Evolutionary conservation across 1,140 invertebrate species (phyloP).

Genomic region (Lineus longissimus): DNA sequence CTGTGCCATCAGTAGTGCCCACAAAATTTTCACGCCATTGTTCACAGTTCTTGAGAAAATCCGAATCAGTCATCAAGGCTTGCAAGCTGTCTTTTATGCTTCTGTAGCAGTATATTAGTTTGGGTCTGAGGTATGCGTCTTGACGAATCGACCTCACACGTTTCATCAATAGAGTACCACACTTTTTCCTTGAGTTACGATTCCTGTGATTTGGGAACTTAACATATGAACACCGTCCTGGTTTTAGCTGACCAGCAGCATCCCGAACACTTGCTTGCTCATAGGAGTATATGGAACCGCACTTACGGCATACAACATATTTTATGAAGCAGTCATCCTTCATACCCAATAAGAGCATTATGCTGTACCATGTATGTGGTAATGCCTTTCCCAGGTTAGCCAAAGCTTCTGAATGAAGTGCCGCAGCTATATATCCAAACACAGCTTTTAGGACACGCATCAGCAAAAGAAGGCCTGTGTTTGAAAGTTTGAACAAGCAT

Average conservation of each 20-base stretch:
- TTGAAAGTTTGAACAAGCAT: no score
- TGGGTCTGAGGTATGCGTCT: neutral
- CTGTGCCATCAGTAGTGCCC: neutral
- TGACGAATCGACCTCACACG: neutral
- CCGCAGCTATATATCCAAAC: no score
- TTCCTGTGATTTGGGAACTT: neutral
- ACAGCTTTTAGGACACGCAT: no score
- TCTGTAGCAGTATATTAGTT: conserved; percentile 20
- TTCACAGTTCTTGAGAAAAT: conserved; percentile 20
- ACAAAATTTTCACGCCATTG: neutral
- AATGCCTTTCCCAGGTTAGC: no score
- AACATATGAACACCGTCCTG: neutral
- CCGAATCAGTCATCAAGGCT: conserved; percentile 5
- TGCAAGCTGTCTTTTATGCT: conserved; percentile 5
- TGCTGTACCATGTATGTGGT: no score
- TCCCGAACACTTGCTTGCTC: no score
- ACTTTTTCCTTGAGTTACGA: neutral
- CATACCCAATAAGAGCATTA: no score
- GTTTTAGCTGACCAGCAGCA: neutral
- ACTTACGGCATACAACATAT: no score
- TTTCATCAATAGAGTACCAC: neutral
- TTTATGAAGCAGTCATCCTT: no score
- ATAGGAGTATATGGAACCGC: no score
- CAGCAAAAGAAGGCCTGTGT: no score
- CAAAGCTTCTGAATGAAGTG: no score